These are phyloP conservation scores for Harpalus rufipes DNA, from an alignment of 2,888 invertebrate genomes.

Conservation along the genomic window DNA sequence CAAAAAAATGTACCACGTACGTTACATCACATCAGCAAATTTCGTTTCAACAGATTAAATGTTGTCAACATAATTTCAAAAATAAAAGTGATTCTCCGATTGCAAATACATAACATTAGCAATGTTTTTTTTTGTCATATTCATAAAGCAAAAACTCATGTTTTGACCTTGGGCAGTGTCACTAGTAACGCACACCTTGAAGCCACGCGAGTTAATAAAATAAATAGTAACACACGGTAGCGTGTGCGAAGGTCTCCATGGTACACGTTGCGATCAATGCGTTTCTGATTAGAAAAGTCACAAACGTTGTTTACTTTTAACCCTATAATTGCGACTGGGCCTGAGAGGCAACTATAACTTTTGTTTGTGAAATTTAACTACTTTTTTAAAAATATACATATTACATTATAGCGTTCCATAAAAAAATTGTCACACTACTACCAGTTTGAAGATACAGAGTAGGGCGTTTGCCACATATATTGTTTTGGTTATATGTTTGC, in stretches of 20 bases:
- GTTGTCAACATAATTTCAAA: background rate
- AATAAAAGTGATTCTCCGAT: background rate
- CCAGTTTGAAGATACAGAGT: too few species aligned
- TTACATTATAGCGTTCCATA: too few species aligned
- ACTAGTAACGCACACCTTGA: constrained; percentile 16
- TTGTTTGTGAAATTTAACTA: too few species aligned
- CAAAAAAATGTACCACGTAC: too few species aligned
- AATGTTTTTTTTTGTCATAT: background rate
- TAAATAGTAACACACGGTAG: constrained; percentile 24
- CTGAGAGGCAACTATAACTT: too few species aligned
- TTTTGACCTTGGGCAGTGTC: constrained; percentile 13
- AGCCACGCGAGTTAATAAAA: constrained; percentile 42
- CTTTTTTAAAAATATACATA: too few species aligned
- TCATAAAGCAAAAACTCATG: constrained; percentile 1
- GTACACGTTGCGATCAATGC: constrained; percentile 3
- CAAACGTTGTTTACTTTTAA: too few species aligned
- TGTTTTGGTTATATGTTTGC: too few species aligned
- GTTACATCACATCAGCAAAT: background rate
- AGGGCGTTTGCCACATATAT: too few species aligned
- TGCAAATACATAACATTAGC: background rate
- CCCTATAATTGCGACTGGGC: too few species aligned
- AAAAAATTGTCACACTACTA: too few species aligned
- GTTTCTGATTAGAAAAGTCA: background rate
- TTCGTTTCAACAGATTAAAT: background rate
- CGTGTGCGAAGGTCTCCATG: constrained; percentile 37